Evolutionary conservation across 2,888 invertebrate genomes (phyloP).

Genomic region (Calliopum simillimum): DNA sequence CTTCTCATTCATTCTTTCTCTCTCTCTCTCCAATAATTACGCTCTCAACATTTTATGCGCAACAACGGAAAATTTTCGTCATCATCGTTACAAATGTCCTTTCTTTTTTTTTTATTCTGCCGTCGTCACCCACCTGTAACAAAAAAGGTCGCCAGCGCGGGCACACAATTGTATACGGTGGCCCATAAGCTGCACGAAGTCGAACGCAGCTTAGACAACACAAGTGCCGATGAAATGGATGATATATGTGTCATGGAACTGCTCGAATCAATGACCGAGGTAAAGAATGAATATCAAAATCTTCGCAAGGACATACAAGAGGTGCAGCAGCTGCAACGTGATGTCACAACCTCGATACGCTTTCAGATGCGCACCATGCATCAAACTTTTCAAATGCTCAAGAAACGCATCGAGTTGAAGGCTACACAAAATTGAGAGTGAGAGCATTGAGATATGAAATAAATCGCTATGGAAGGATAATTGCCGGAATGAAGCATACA

Average conservation of each 20-base stretch:
- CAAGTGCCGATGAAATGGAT: slow-evolving; percentile 60
- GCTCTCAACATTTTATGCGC: background rate
- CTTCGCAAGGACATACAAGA: slow-evolving; percentile 82
- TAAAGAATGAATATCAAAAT: slow-evolving; percentile 83
- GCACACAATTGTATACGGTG: slow-evolving; percentile 79
- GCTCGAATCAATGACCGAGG: slow-evolving; percentile 81
- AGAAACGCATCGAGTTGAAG: slow-evolving; percentile 74
- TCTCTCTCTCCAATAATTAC: background rate
- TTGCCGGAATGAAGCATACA: no score
- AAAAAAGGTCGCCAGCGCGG: slow-evolving; percentile 77
- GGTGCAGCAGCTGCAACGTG: slow-evolving; percentile 83
- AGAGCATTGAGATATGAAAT: no score
- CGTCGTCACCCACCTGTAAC: slow-evolving; percentile 40
- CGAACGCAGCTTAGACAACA: slow-evolving; percentile 69
- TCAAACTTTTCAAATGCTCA: slow-evolving; percentile 78
- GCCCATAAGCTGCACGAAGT: slow-evolving; percentile 81
- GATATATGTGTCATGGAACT: slow-evolving; percentile 80
- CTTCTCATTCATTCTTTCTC: no score
- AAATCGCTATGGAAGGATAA: no score
- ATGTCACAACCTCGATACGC: slow-evolving; percentile 80
- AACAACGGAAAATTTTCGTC: background rate
- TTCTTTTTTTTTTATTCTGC: no score
- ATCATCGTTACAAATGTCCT: background rate
- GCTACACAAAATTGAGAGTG: slow-evolving; percentile 42
- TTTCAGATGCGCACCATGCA: slow-evolving; percentile 76